phyloP scores from a whole-genome alignment of 2,888 invertebrate genomes.

The Periphyllus acericola region DNA sequence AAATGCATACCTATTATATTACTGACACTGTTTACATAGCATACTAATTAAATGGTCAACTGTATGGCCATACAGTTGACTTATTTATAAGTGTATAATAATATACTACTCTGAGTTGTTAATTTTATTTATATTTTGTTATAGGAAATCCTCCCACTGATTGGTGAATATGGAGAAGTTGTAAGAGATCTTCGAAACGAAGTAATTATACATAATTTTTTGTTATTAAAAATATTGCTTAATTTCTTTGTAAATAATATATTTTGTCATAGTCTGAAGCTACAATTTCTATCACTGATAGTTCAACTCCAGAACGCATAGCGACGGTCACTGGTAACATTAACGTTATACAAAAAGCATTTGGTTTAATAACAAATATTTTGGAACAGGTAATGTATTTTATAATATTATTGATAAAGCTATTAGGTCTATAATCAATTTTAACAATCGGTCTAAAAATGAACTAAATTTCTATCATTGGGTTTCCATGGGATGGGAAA shows the following conservation, averaged over 20 bases:
- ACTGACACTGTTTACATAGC: neutral
- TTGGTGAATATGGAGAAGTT: slow-evolving; percentile 99
- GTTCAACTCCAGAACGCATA: slow-evolving; percentile 98
- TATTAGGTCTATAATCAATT: neutral
- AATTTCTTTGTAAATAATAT: slow-evolving; percentile 57
- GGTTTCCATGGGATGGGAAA: neutral
- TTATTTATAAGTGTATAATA: neutral
- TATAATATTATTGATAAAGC: neutral
- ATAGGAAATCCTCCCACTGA: slow-evolving; percentile 96
- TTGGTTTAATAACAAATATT: slow-evolving; percentile 98
- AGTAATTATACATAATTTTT: slow-evolving; percentile 73
- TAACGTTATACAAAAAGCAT: slow-evolving; percentile 97
- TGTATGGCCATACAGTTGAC: neutral
- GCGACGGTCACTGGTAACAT: slow-evolving; percentile 98
- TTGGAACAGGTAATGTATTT: slow-evolving; percentile 88
- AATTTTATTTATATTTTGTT: slow-evolving; percentile 66
- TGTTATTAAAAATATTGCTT: neutral
- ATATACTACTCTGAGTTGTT: neutral
- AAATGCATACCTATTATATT: neutral
- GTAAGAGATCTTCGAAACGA: slow-evolving; percentile 99
- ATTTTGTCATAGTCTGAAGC: slow-evolving; percentile 88
- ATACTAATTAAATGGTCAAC: neutral
- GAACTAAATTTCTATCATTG: neutral
- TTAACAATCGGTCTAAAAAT: no score
- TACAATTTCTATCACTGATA: slow-evolving; percentile 99